Percentiles rank a stretch among this genome's conserved stretches.
phyloP scores from a whole-genome alignment of 2,113 vertebrate genomes.

The Hoplias malabaricus region DNA sequence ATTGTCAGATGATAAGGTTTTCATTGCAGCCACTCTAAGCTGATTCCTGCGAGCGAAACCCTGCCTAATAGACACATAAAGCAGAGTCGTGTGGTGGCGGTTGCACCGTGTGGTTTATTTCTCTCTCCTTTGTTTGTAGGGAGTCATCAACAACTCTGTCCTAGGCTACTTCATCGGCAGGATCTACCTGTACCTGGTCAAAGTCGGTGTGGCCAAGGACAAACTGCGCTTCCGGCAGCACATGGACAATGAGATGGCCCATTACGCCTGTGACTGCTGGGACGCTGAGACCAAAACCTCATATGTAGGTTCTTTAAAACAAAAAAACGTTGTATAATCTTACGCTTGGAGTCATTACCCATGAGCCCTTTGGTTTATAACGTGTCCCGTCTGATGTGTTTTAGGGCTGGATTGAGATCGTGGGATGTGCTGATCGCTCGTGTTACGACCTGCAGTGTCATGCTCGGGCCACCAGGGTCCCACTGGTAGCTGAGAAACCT shows the following conservation, averaged over 20 bases:
- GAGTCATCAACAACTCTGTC: constrained; percentile 96
- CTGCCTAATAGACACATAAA: no score
- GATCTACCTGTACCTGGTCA: constrained; percentile 96
- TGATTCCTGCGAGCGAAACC: no score
- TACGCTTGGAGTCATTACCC: neutral
- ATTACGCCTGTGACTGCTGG: constrained; percentile 99
- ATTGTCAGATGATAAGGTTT: no score
- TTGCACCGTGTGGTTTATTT: neutral
- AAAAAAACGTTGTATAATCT: no score
- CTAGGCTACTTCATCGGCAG: constrained; percentile 97
- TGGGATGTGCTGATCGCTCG: constrained; percentile 94
- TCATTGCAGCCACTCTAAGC: no score
- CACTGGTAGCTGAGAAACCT: constrained; percentile 92
- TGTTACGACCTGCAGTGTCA: constrained; percentile 95
- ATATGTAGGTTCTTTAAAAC: constrained; percentile 77
- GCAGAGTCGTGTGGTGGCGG: neutral
- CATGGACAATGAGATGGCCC: constrained; percentile 99
- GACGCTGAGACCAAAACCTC: constrained; percentile 97
- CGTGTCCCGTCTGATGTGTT: constrained; percentile 10
- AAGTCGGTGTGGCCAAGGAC: constrained; percentile 90
- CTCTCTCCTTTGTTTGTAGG: constrained; percentile 67
- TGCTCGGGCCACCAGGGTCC: constrained; percentile 90
- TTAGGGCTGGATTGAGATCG: constrained; percentile 99
- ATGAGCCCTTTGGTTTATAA: neutral
- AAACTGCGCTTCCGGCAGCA: constrained; percentile 98